Conservation (phyloP, 2,113 vertebrate genomes). For the Coregonus clupeaformis region DNA sequence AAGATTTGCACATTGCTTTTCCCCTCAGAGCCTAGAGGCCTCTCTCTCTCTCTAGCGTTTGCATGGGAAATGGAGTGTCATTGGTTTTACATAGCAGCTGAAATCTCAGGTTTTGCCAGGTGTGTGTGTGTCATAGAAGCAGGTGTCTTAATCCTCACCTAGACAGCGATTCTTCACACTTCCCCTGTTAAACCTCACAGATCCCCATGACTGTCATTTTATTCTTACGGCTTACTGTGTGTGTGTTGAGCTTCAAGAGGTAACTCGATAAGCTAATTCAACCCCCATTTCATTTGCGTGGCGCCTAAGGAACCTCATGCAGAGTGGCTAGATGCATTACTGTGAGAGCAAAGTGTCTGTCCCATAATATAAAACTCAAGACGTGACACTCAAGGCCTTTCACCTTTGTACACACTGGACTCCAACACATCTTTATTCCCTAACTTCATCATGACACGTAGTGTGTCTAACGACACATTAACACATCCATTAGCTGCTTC, state of each 20-base stretch:
- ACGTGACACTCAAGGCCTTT: neutral
- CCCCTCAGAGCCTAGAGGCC: neutral
- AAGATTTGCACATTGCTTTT: slow-evolving; percentile 42
- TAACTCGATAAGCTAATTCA: neutral
- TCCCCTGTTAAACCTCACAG: neutral
- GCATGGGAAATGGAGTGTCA: slow-evolving; percentile 3
- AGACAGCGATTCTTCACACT: neutral
- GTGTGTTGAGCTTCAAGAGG: neutral
- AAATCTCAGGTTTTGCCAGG: no score
- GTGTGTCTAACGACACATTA: no score
- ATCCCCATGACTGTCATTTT: neutral
- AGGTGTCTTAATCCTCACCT: neutral
- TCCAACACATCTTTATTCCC: neutral
- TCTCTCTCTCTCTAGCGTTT: slow-evolving; percentile 11
- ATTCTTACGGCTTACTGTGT: neutral
- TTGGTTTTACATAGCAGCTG: slow-evolving; percentile 44
- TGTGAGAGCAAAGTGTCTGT: no score
- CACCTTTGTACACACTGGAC: neutral
- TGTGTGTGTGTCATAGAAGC: slow-evolving; percentile 1
- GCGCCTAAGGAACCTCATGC: neutral
- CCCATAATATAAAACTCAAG: neutral
- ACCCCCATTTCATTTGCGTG: neutral
- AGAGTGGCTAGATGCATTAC: neutral
- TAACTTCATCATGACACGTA: neutral
- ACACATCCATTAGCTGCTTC: neutral